These are phyloP conservation scores for Spinus olivaceus DNA, from an alignment of 2,797 vertebrate genomes.

Conservation along the genomic window DNA sequence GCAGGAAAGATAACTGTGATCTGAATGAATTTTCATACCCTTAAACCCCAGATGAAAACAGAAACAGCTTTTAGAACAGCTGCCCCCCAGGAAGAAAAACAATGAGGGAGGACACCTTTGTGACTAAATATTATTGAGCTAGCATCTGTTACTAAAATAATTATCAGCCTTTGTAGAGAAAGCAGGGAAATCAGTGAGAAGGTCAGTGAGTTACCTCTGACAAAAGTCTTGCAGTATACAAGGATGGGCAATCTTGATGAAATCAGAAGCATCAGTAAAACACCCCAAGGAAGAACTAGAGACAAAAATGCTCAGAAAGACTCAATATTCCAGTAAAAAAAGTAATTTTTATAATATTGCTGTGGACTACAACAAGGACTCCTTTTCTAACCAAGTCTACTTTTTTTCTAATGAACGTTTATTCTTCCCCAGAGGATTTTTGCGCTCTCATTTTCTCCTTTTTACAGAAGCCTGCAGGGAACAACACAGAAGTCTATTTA, in stretches of 20 bases:
- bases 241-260: not conserved
- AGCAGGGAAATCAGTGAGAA: constrained; percentile 6
- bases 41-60: constrained; percentile 1
- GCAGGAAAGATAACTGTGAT: constrained; percentile 1
- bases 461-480: not conserved
- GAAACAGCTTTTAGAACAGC: not conserved
- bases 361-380: not conserved
- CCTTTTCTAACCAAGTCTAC: not conserved
- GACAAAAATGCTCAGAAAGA: not conserved
- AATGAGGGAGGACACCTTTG: constrained; percentile 1
- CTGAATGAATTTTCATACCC: constrained; percentile 13
- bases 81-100: constrained; percentile 42
- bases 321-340: not conserved
- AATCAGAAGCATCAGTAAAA: constrained; percentile 15
- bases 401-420: not conserved
- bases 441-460: not conserved
- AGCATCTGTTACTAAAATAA: constrained; percentile 47
- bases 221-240: not conserved
- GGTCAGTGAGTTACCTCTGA: not conserved
- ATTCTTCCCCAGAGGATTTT: not conserved
- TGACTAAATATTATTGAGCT: constrained; percentile 23
- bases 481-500: not conserved
- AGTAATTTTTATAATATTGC: not conserved
- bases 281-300: not conserved
- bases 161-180: constrained; percentile 31